Evolutionary conservation across 2,888 invertebrate species (phyloP).

Genomic region (Plebejus argus): DNA sequence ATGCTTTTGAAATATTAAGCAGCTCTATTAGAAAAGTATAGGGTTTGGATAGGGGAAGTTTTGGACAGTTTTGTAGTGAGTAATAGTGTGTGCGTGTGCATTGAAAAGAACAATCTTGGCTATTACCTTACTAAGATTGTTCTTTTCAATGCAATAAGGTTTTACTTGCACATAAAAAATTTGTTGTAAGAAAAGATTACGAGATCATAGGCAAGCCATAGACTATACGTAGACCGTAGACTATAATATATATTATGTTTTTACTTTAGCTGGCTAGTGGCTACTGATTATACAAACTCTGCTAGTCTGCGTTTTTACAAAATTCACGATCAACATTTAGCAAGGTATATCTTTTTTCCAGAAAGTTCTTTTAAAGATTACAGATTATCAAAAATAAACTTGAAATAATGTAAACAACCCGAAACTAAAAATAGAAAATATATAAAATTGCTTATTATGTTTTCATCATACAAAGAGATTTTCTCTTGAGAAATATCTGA

Average conservation of each 20-base stretch:
- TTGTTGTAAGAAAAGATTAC: too few relatives aligned
- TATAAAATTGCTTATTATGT: not conserved
- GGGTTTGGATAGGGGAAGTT: conserved; percentile 11
- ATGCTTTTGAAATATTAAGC: conserved; percentile 59
- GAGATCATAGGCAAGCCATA: too few relatives aligned
- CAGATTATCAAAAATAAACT: not conserved
- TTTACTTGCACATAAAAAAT: too few relatives aligned
- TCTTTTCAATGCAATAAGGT: too few relatives aligned
- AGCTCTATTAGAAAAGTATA: conserved; percentile 36
- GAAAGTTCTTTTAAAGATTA: not conserved
- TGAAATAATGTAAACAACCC: not conserved
- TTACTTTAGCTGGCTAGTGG: too few relatives aligned
- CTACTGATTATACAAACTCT: too few relatives aligned
- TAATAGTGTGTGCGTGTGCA: not conserved
- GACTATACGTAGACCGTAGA: too few relatives aligned
- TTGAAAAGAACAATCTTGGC: not conserved
- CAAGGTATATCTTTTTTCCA: not conserved
- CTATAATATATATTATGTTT: too few relatives aligned
- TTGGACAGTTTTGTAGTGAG: not conserved
- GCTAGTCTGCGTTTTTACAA: too few relatives aligned
- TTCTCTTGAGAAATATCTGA: not conserved
- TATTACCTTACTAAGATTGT: too few relatives aligned
- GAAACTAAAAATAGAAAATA: not conserved
- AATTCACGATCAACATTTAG: not conserved
- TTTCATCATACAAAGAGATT: not conserved